Conservation (phyloP, 2,888 invertebrate species). For the Cerastis leucographa region DNA sequence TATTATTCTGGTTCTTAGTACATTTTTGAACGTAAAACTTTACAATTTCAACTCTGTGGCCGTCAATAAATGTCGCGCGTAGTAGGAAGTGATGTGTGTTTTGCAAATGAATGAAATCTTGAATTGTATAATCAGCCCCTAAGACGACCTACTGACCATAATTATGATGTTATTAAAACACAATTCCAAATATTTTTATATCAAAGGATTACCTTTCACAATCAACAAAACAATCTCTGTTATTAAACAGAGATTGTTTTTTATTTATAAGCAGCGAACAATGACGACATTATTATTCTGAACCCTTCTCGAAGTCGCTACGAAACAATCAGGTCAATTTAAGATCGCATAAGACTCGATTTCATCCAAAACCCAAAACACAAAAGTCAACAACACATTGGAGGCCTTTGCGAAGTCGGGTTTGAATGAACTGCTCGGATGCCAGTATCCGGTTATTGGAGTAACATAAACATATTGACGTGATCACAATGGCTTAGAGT, state of each 20-base stretch:
- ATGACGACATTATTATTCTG: background rate
- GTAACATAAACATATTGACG: slow-evolving; percentile 78
- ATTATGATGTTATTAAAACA: background rate
- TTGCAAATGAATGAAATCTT: background rate
- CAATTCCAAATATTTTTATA: slow-evolving; percentile 5
- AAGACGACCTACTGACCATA: no score
- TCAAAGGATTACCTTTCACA: no score
- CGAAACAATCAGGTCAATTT: background rate
- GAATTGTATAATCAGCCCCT: no score
- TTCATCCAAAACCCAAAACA: slow-evolving; percentile 11
- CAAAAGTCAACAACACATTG: slow-evolving; percentile 27
- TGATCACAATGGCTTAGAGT: slow-evolving; percentile 79
- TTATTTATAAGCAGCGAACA: slow-evolving; percentile 1
- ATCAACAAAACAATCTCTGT: no score
- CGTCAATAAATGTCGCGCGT: background rate
- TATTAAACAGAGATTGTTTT: background rate
- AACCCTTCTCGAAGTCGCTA: background rate
- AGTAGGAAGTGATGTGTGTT: background rate
- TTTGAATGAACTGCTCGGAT: slow-evolving; percentile 44
- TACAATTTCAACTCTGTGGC: background rate
- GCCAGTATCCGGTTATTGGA: slow-evolving; percentile 59
- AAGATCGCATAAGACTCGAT: background rate
- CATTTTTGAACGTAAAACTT: background rate
- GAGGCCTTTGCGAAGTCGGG: slow-evolving; percentile 21
- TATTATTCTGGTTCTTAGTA: background rate